phyloP scores from a whole-genome alignment of 2,888 invertebrate genomes.

The Nemapogon koenigi region DNA sequence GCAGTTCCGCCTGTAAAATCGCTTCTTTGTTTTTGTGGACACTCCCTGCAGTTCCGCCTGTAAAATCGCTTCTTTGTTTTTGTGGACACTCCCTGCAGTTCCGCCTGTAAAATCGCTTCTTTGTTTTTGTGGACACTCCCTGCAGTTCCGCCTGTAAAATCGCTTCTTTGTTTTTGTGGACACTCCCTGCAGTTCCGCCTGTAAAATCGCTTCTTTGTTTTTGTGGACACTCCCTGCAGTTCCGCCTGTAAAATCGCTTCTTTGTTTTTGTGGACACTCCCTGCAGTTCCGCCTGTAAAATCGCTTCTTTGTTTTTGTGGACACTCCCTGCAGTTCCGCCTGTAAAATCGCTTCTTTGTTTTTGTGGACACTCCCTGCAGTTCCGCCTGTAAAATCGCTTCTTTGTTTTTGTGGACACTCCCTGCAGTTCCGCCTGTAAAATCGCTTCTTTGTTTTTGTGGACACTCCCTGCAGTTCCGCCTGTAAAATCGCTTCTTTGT shows the following conservation, averaged over 20 bases:
- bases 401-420: constrained; percentile 20
- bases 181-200: constrained; percentile 19
- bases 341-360: constrained; percentile 21
- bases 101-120: constrained; percentile 21
- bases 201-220: constrained; percentile 22
- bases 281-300: constrained; percentile 19
- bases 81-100: constrained; percentile 17
- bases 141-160: constrained; percentile 20
- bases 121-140: constrained; percentile 21
- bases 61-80: constrained; percentile 22
- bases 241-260: constrained; percentile 21
- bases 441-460: constrained; percentile 21
- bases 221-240: constrained; percentile 18
- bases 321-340: constrained; percentile 19
- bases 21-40: constrained; percentile 20
- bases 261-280: constrained; percentile 21
- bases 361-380: constrained; percentile 19
- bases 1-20: constrained; percentile 20
- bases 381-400: constrained; percentile 21
- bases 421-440: constrained; percentile 19
- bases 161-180: constrained; percentile 21
- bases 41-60: constrained; percentile 20
- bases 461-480: constrained; percentile 19
- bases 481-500: constrained; percentile 21
- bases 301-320: constrained; percentile 21